Evolutionary conservation across 2,797 vertebrate species (phyloP), one percentile per base, ranked within the genome.

Genomic region (Anguilla megastoma): DNA sequence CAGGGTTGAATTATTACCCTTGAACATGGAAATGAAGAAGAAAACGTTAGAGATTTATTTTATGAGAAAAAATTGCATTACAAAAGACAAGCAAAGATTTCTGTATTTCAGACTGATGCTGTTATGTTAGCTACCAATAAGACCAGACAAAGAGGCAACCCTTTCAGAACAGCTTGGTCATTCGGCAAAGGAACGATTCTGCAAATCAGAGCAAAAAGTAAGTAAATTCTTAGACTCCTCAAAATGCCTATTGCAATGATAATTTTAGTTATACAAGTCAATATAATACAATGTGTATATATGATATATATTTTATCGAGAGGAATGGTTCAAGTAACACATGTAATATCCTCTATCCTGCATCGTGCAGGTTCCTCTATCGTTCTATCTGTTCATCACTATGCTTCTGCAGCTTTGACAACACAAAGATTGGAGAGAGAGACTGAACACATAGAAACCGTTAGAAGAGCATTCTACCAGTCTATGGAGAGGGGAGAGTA

Each of bases 291-390:
- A 48, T 50, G 5, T 58, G 14, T 58, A 58, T 58, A 58, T 58
- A 63, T 21, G 16, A 63, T 66, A 6, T 66, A 10, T 69, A 8
- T 69, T 69, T 69, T 27, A 69, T 24, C 45, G 79, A 10, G 18
- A 10, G 21, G 7, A n/a, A 82, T 9, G 2, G 41, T 82, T 48
- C 45, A 50, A 48, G 48, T 33, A 82, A 14, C 41, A 82, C 21
- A 82, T 82, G 18, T 82, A 82, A 48, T 82, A 48, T 82, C 79
- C 79, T 50, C 45, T 76, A 76, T 76, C 74, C 41, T n/a, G 24
- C 16, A 50, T 18, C 1, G 6, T 24, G 41, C 21, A 24, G 79
- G 21, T n/a, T 4, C 41, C 45, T 82, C 18, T 48, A 82, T 82
- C 79, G 2, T n/a, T 63, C 60, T 63, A n/a, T 21, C 36, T 45